Evolutionary conservation across 2,113 vertebrate genomes (phyloP).

Genomic region (Thamnophis sirtalis): DNA sequence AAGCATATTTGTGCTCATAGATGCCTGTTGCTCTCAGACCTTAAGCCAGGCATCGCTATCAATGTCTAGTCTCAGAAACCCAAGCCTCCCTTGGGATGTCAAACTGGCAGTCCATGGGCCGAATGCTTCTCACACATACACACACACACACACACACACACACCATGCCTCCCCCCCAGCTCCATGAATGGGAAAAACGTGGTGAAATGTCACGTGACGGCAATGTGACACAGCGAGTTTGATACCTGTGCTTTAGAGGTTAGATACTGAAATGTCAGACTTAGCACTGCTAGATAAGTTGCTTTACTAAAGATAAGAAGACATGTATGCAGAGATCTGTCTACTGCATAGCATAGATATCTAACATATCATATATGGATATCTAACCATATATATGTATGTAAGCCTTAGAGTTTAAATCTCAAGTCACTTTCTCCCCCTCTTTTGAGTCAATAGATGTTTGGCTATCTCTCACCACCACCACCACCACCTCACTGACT

Average conservation of each 20-base stretch:
- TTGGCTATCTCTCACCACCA: not conserved
- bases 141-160: fast-evolving
- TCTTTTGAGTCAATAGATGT: not conserved
- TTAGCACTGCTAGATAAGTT: not conserved
- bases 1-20: not conserved
- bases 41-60: not conserved
- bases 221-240: too few species aligned
- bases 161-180: too few species aligned
- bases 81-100: too few species aligned
- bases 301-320: not conserved
- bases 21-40: not conserved
- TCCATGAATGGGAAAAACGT: too few species aligned
- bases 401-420: not conserved
- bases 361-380: not conserved
- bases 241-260: not conserved
- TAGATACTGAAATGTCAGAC: not conserved
- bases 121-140: too few species aligned
- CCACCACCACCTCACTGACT: too few species aligned
- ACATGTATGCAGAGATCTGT: not conserved
- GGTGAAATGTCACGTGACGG: too few species aligned
- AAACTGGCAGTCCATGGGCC: too few species aligned
- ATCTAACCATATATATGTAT: not conserved
- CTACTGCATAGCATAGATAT: not conserved
- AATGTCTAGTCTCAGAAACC: too few species aligned
- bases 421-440: not conserved